Base-by-base conservation (phyloP, 2,888 invertebrate genomes). In the Apamea monoglypha region DNA sequence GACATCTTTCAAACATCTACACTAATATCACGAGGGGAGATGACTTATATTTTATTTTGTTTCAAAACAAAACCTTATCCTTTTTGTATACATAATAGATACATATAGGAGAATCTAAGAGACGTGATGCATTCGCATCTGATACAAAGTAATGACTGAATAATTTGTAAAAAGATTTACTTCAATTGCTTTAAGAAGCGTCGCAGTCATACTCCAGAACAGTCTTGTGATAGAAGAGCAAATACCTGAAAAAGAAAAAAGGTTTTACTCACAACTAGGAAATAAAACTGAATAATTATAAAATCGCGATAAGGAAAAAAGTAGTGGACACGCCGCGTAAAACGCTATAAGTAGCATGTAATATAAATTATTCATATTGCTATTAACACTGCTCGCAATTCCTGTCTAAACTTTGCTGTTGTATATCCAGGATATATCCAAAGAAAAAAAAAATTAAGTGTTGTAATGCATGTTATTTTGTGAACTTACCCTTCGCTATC, bases 151-250 rank as follows among this genome's bases (percentile, higher is more conserved):
- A 86, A 82, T 85, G 82, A 88, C 86, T 87, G 64, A 79, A 81
- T 79, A 83, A 74, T 79, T 81, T 80, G 78, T 84, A 50, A 78
- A 72, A 47, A 21, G 53, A 53, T 76, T 70, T 73, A 72, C 63
- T 53, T 67, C 12, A 68, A 36, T 78, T 82, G 67, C 81, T 87
- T 76, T 92, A 92, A 47, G 91, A 90, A 72, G 91, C 92, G 69
- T 95, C 95, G 87, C 95, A 95, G 86, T 98, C 98, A 91, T 99
- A 99, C 93, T 99, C 99, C 96, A 99, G 96, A 86, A 99, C 98
- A 95, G 99, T 99, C 96, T 99, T 99, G 97, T 99, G 99, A 96
- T 99, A 99, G 97, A 99, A 99, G 85, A 99, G 97, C 83, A 99
- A 97, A 96, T 99, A 99, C 91, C 99, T 99, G 97, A 87, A 97